Evolutionary conservation across 1,140 invertebrate genomes (phyloP), one percentile per base, ranked within the genome.

Genomic region (Teleogryllus occipitalis): DNA sequence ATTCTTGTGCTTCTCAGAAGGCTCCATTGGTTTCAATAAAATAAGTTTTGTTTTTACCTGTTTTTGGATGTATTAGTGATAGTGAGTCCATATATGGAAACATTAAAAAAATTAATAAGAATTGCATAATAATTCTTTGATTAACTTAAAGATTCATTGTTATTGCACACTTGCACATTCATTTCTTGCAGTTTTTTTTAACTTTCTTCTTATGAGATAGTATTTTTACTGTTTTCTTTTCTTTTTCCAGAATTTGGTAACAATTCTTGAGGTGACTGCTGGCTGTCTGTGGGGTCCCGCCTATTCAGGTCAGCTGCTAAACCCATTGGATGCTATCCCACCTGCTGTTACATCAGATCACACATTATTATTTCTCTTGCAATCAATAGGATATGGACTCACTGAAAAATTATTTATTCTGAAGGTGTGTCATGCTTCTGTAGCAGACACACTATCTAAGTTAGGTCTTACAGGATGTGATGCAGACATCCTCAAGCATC

Each of bases 201-300:
- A 65, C 18, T 8, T 39, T 46, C 54, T 47, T 47, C 47, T 18
- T 39, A 72, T 73, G 21, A 74, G 46, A 15, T 10, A 10, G 72
- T 21, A 76, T 21, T 5, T 76, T 48, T n/a, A 80, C 14, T 73
- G 8, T 49, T 77, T 27, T 47, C 49, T 39, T 39, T 80, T 48
- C 78, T 77, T 22, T 8, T 81, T 78, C 15, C 81, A 82, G 81
- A 82, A 82, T 49, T 18, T 21, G 73, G 81, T 82, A 39, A 82
- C 81, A 22, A 82, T 82, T 8, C 74, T 82, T 18, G 80, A 81
- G 73, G 78, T 81, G 5, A 54, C 22, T 22, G 78, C 8, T 21
- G 77, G 76, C 48, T 74, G 79, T 47, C 49, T 82, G 27, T 80
- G 81, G 46, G 81, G 81, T 21, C 81, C 80, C 15, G 81, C 81